Evolutionary conservation across 92 coral and sea anemone species (phyloP).

Genomic region (Epizoanthus scotinus): DNA sequence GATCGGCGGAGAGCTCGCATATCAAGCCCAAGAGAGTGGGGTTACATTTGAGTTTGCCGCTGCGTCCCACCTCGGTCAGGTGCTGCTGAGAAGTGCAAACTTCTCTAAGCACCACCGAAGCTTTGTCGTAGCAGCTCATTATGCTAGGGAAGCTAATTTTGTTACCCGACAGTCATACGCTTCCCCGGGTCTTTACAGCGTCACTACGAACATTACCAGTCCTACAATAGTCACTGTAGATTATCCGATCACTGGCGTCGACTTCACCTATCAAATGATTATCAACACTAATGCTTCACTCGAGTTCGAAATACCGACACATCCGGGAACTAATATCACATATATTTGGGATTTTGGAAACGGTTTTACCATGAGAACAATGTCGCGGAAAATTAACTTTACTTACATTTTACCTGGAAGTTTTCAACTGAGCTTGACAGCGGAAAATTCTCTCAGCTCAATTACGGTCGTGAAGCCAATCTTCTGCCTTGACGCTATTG

Average conservation of each 20-base stretch:
- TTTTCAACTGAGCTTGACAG: slow-evolving; percentile 60
- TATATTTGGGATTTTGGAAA: slow-evolving; percentile 92
- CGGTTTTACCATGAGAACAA: slow-evolving; percentile 52
- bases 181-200: slow-evolving; percentile 66
- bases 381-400: slow-evolving; percentile 43
- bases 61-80: slow-evolving; percentile 49
- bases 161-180: slow-evolving; percentile 66
- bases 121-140: slow-evolving; percentile 80
- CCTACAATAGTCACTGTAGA: slow-evolving; percentile 56
- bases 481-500: slow-evolving; percentile 63
- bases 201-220: slow-evolving; percentile 73
- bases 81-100: slow-evolving; percentile 52
- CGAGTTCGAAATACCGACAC: slow-evolving; percentile 52
- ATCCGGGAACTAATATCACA: slow-evolving; percentile 71
- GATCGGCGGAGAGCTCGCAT: slow-evolving; percentile 76
- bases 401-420: slow-evolving; percentile 59
- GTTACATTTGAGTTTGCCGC: slow-evolving; percentile 62
- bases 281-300: slow-evolving; percentile 66
- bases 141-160: slow-evolving; percentile 72
- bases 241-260: slow-evolving; percentile 67
- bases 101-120: slow-evolving; percentile 56
- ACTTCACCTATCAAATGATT: slow-evolving; percentile 48
- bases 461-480: slow-evolving; percentile 38
- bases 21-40: slow-evolving; percentile 43
- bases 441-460: slow-evolving; percentile 76